Conservation (phyloP, 2,797 vertebrate genomes). For the Gallinago stenura region DNA sequence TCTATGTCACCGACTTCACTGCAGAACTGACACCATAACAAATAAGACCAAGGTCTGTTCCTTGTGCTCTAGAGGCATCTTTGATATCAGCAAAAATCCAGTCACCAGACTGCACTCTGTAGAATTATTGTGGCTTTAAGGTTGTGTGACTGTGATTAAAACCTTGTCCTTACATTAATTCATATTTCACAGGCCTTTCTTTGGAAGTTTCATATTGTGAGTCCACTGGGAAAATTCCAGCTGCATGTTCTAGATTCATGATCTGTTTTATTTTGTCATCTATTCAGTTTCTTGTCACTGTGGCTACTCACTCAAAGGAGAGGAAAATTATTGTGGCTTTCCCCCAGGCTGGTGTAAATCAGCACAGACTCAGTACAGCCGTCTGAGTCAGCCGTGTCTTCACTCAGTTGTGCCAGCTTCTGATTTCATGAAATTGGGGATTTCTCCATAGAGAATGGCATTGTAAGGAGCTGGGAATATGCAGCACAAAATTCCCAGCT, state of each 20-base stretch:
- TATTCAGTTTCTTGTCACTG: background rate
- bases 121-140: background rate
- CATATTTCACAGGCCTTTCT: background rate
- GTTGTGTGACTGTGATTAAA: background rate
- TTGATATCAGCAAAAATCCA: background rate
- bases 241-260: background rate
- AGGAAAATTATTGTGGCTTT: background rate
- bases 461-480: background rate
- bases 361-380: background rate
- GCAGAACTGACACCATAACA: background rate
- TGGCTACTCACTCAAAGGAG: background rate
- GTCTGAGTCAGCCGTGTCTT: background rate
- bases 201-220: background rate
- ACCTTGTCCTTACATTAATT: constrained; percentile 5
- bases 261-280: constrained; percentile 30
- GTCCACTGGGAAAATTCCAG: constrained; percentile 17
- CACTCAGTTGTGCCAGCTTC: background rate
- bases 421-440: background rate
- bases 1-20: background rate
- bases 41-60: background rate
- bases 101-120: background rate
- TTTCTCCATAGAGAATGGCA: background rate
- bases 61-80: background rate
- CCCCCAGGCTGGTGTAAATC: background rate
- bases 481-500: background rate